Percentiles rank a stretch among this genome's conserved stretches.
Conservation (phyloP, 1,140 invertebrate species). For the Penaeus indicus region DNA sequence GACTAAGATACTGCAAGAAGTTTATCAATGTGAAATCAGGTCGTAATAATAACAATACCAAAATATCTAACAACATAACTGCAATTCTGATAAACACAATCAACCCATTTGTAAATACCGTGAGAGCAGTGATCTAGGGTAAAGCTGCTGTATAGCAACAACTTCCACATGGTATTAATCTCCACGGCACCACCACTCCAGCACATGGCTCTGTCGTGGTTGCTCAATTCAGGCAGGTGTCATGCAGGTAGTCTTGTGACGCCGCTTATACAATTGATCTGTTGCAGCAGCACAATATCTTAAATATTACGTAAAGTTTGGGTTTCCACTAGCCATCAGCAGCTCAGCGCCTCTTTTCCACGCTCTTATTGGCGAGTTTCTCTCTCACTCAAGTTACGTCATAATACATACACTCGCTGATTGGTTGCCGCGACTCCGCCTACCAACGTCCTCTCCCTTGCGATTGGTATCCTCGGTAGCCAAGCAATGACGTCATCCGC, state of each 20-base stretch:
- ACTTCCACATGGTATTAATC: too few species aligned
- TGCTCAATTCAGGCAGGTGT: constrained; percentile 8
- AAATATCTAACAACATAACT: too few species aligned
- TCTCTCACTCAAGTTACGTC: constrained; percentile 31
- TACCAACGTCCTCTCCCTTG: constrained; percentile 35
- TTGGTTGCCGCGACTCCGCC: constrained; percentile 42
- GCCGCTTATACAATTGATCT: constrained; percentile 53
- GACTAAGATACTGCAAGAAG: too few species aligned
- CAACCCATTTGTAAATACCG: too few species aligned
- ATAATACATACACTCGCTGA: constrained; percentile 10
- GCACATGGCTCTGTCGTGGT: too few species aligned
- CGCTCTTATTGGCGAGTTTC: constrained; percentile 49
- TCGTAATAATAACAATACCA: too few species aligned
- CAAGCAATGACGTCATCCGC: constrained; percentile 54
- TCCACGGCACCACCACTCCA: too few species aligned
- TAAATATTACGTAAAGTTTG: constrained; percentile 45
- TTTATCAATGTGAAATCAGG: too few species aligned
- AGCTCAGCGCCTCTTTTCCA: constrained; percentile 8
- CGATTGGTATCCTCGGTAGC: constrained; percentile 38
- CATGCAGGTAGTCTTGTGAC: constrained; percentile 27
- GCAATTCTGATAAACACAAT: too few species aligned
- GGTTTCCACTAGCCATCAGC: constrained; percentile 43
- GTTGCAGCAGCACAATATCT: constrained; percentile 42
- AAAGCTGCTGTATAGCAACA: too few species aligned
- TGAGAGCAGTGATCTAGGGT: too few species aligned